Evolutionary conservation across 2,888 invertebrate species (phyloP).

Genomic region (Cephonodes hylas): DNA sequence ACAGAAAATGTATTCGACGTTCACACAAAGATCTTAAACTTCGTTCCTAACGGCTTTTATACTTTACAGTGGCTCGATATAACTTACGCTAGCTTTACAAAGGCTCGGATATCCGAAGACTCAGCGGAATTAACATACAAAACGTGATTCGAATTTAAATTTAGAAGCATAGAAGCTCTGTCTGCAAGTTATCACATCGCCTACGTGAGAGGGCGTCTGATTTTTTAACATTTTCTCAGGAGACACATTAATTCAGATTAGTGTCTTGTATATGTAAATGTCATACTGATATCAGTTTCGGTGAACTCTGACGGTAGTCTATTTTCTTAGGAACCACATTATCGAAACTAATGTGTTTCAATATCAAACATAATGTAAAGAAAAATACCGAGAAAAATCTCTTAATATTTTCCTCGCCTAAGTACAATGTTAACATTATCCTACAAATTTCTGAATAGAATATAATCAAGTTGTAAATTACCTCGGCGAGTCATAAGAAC

Average conservation of each 20-base stretch:
- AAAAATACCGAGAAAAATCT: neutral
- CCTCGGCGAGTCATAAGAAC: neutral
- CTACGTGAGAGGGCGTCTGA: neutral
- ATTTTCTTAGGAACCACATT: neutral
- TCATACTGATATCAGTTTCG: slow-evolving; percentile 9
- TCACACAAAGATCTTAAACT: neutral
- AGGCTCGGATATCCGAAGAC: neutral
- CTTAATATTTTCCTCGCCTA: neutral
- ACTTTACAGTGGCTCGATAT: neutral
- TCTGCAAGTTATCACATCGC: neutral
- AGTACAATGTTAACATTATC: neutral
- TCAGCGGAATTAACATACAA: slow-evolving; percentile 4
- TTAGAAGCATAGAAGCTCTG: neutral
- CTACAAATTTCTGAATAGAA: neutral
- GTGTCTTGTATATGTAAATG: slow-evolving; percentile 18
- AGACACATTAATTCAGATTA: slow-evolving; percentile 4
- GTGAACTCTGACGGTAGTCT: neutral
- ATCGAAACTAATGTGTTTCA: neutral
- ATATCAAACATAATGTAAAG: neutral
- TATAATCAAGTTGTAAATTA: neutral
- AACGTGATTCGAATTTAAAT: neutral
- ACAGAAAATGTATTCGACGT: neutral
- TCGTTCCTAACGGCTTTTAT: neutral
- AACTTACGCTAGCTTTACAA: neutral
- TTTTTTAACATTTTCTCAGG: neutral